These are phyloP conservation scores for Galendromus occidentalis DNA, from an alignment of 1,140 invertebrate species.

Conservation along the genomic window DNA sequence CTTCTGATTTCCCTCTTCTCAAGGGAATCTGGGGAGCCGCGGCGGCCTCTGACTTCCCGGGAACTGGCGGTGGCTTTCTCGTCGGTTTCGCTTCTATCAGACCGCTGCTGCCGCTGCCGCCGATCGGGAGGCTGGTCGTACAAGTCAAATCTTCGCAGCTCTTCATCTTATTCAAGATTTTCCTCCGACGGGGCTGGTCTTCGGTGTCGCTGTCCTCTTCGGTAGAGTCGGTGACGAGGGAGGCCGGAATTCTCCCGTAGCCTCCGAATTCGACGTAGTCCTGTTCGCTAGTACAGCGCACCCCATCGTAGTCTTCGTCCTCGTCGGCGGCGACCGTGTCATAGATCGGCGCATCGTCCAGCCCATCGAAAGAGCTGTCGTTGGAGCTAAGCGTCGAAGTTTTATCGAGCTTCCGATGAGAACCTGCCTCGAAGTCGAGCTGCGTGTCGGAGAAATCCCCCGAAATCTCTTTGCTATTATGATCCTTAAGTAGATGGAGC, in stretches of 20 bases:
- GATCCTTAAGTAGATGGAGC: slow-evolving; percentile 7
- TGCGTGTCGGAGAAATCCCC: background rate
- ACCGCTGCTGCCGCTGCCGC: no score
- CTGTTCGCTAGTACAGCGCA: background rate
- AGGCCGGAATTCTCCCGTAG: background rate
- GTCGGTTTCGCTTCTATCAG: background rate
- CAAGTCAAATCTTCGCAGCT: slow-evolving; percentile 4
- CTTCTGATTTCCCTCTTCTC: background rate
- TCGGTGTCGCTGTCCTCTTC: slow-evolving; percentile 1
- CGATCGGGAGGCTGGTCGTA: no score
- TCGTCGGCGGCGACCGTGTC: slow-evolving; percentile 5
- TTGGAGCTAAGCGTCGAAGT: slow-evolving; percentile 6
- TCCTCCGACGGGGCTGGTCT: background rate
- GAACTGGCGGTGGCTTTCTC: slow-evolving; percentile 1
- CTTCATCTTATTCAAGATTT: background rate
- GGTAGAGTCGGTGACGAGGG: slow-evolving; percentile 3
- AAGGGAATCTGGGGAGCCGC: background rate
- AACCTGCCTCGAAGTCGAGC: background rate
- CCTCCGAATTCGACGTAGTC: slow-evolving; percentile 7
- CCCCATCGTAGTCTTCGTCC: background rate
- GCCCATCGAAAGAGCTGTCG: background rate
- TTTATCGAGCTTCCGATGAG: background rate
- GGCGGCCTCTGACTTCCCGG: background rate
- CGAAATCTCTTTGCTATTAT: background rate
- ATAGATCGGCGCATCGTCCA: slow-evolving; percentile 4